phyloP scores from a whole-genome alignment of 1,140 invertebrate species.

The Papilio aristodemus region DNA sequence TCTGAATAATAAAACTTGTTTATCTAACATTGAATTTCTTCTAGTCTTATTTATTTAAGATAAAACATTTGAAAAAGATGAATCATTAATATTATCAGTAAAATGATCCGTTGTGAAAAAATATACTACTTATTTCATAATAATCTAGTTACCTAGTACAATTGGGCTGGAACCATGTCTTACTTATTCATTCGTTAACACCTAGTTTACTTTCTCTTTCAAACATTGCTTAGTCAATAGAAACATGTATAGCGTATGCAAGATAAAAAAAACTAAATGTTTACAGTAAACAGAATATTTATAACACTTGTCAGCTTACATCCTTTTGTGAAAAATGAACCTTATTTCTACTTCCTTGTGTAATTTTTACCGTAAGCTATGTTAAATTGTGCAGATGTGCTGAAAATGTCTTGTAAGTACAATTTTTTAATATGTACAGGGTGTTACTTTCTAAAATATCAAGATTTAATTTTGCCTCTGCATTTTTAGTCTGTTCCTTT shows the following conservation, averaged over 20 bases:
- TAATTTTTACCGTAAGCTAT: constrained; percentile 25
- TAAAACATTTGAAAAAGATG: constrained; percentile 17
- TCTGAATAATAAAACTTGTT: constrained; percentile 14
- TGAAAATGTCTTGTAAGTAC: constrained; percentile 29
- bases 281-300: not conserved
- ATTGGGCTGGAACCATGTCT: constrained; percentile 30
- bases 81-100: constrained; percentile 4
- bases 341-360: constrained; percentile 5
- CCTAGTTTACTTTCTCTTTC: constrained; percentile 12
- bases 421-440: constrained; percentile 37
- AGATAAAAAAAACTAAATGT: not conserved
- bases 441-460: constrained; percentile 35
- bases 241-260: not conserved
- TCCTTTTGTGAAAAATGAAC: not conserved
- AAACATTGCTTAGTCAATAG: no score
- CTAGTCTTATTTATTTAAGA: constrained; percentile 30
- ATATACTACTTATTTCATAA: constrained; percentile 19
- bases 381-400: constrained; percentile 15
- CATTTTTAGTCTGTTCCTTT: constrained; percentile 7
- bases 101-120: not conserved
- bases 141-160: constrained; percentile 15
- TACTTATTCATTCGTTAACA: constrained; percentile 20
- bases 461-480: constrained; percentile 5
- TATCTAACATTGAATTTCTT: constrained; percentile 19
- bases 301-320: not conserved